Base-by-base conservation (phyloP, 2,888 invertebrate genomes). In the Allygus modestus region DNA sequence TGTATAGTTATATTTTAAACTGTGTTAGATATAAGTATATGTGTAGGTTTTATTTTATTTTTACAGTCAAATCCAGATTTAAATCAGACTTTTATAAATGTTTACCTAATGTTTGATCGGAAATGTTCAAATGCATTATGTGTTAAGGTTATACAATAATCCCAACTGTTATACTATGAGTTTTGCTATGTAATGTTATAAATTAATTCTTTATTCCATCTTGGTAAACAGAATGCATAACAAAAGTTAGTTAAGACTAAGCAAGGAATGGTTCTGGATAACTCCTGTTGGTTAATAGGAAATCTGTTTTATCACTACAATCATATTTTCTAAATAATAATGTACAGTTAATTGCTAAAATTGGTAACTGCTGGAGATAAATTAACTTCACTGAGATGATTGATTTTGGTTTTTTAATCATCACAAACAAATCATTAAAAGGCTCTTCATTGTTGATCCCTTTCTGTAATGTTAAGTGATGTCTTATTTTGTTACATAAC, bases 21-120 rank as follows among this genome's bases (percentile, higher is more conserved):
- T 71, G 41, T 71, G 11, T 71, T 71, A 71, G 71, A 71, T 71
- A 20, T 71, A 41, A 71, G 71, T 65, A 65, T 65, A 65, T 71
- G 20, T 71, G 41, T 71, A 71, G 20, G 37, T 69, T 69, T 28
- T 69, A 69, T 31, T 31, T 23, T 2, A 33, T 28, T 69, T 28
- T 69, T 15, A 31, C 17, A n/a, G n/a, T 23, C 11, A 23, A 23
- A n/a, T n/a, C n/a, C n/a, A n/a, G n/a, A n/a, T n/a, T n/a, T 61
- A 7, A 26, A 61, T 20, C 61, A 61, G 9, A 28, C 11, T 28
- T 28, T 20, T 54, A 20, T 54, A 9, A 4, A 54, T 17, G n/a
- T 54, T 54, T 54, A 54, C 20, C 2, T 54, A 5, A 1, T 23
- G 28, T 23, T 61, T 61, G 20, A 61, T 23, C 20, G 20, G 61